These are phyloP conservation scores for Protomyctophum bolini DNA, from an alignment of 2,113 vertebrate genomes.

Conservation along the genomic window DNA sequence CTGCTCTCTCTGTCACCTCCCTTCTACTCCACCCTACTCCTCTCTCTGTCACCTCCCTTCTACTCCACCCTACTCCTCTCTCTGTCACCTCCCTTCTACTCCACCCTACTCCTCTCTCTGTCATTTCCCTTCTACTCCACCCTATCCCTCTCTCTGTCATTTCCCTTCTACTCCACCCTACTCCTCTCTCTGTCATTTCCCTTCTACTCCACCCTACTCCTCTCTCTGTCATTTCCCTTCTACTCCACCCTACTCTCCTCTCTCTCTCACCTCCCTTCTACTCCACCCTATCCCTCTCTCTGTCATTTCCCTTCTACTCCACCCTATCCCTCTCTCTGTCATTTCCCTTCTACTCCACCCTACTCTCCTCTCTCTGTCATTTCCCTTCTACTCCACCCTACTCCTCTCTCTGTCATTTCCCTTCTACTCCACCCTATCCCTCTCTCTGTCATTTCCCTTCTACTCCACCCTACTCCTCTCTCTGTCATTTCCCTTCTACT, in stretches of 20 bases:
- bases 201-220: neutral
- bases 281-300: no score
- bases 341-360: constrained; percentile 13
- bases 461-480: neutral
- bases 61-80: neutral
- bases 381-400: constrained; percentile 11
- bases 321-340: neutral
- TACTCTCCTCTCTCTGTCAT: constrained; percentile 1
- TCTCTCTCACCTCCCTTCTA: constrained; percentile 16
- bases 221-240: constrained; percentile 20
- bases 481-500: constrained; percentile 16
- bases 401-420: constrained; percentile 22
- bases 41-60: constrained; percentile 16
- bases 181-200: constrained; percentile 22
- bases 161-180: constrained; percentile 11
- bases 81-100: no score
- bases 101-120: no score
- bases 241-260: neutral
- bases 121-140: constrained; percentile 14
- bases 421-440: neutral
- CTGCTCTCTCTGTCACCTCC: constrained; percentile 13
- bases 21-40: no score
- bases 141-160: neutral
- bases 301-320: constrained; percentile 14
- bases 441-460: constrained; percentile 20